Evolutionary conservation across 2,797 vertebrate genomes (phyloP).

Genomic region (Pachyuromys duprasi): DNA sequence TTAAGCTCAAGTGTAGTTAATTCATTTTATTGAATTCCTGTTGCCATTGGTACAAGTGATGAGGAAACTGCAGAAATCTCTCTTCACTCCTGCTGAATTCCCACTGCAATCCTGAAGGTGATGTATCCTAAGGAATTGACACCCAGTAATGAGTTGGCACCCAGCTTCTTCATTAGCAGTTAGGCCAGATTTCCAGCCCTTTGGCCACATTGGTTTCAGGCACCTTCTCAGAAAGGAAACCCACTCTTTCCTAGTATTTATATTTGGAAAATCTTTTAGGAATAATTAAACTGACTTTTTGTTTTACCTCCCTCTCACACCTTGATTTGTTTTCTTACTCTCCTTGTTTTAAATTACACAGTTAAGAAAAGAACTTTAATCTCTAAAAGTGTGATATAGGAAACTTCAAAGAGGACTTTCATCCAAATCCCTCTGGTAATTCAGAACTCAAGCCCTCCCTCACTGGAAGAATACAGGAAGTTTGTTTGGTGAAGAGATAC

Average conservation of each 20-base stretch:
- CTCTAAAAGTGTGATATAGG: neutral
- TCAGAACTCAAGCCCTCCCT: neutral
- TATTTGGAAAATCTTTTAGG: neutral
- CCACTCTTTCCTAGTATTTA: neutral
- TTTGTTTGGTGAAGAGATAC: neutral
- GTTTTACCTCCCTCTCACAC: rapidly evolving
- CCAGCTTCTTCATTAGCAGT: neutral
- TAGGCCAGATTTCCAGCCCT: neutral
- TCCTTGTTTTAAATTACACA: neutral
- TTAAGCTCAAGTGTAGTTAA: neutral
- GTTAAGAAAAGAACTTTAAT: neutral
- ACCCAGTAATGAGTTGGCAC: neutral
- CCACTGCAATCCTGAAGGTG: neutral
- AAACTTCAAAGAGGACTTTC: neutral
- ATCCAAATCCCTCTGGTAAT: neutral
- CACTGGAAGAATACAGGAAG: neutral
- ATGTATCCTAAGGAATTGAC: neutral
- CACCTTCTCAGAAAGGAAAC: no score
- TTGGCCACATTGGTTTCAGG: neutral
- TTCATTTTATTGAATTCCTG: neutral
- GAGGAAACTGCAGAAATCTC: neutral
- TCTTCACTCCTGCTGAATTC: neutral
- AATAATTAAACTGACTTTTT: neutral
- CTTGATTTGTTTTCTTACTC: neutral
- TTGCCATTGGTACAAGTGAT: neutral